Percentiles rank a stretch among this genome's conserved stretches.
phyloP scores from a whole-genome alignment of 1,140 invertebrate genomes.

The Neodiprion pinetum region DNA sequence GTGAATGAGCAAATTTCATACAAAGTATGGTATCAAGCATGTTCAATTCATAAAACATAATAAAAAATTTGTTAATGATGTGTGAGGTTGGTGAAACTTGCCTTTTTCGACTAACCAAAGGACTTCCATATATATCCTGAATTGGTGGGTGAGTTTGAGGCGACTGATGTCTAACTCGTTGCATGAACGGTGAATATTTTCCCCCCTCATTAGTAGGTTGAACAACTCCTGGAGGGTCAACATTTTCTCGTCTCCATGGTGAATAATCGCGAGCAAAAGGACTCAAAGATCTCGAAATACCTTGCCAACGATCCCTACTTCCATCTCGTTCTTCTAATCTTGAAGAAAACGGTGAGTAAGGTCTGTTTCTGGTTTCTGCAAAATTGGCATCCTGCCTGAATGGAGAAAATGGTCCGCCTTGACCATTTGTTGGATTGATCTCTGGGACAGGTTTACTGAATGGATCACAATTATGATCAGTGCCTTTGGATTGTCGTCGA shows the following conservation, averaged over 20 bases:
- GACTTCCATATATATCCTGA: conserved; percentile 57
- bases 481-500: conserved; percentile 16
- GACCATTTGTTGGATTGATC: conserved; percentile 37
- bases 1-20: background rate
- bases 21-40: background rate
- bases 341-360: conserved; percentile 47
- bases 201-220: conserved; percentile 48
- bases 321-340: conserved; percentile 46
- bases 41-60: conserved; percentile 10
- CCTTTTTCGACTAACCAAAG: conserved; percentile 59
- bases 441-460: background rate
- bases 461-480: background rate
- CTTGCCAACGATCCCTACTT: conserved; percentile 50
- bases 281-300: conserved; percentile 52
- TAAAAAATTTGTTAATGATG: too few species aligned
- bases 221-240: conserved; percentile 55
- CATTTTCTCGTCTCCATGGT: conserved; percentile 59
- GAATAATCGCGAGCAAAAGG: conserved; percentile 58
- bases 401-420: conserved; percentile 44
- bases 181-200: conserved; percentile 49
- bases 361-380: conserved; percentile 29
- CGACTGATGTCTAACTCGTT: conserved; percentile 44
- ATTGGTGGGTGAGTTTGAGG: conserved; percentile 47
- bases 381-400: conserved; percentile 37
- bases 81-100: conserved; percentile 26